Evolutionary conservation across 2,113 vertebrate species (phyloP).

Genomic region (Sylvietta virens): DNA sequence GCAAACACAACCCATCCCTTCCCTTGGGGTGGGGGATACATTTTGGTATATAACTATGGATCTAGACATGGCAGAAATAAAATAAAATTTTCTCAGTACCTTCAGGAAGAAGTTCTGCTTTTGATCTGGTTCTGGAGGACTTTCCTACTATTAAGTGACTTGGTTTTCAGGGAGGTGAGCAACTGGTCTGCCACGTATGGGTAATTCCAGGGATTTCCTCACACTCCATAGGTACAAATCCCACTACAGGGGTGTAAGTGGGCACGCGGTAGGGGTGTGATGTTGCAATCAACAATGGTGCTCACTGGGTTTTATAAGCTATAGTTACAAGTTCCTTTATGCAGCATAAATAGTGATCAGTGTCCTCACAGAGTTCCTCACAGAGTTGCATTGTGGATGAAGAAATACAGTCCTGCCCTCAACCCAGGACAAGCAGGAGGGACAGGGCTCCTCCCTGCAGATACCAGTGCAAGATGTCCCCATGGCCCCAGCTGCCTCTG

Average conservation of each 20-base stretch:
- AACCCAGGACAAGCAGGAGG: background rate
- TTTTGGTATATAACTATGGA: background rate
- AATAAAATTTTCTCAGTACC: background rate
- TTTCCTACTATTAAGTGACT: background rate
- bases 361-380: background rate
- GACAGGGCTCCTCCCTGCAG: background rate
- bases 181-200: rapidly evolving
- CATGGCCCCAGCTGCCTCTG: rapidly evolving
- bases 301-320: background rate
- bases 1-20: background rate
- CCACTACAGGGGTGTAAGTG: background rate
- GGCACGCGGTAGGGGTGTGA: rapidly evolving
- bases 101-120: background rate
- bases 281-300: background rate
- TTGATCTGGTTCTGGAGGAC: background rate
- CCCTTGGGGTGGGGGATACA: background rate
- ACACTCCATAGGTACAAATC: background rate
- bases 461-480: rapidly evolving
- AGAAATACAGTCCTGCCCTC: background rate
- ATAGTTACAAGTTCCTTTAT: background rate
- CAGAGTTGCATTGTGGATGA: rapidly evolving
- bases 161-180: background rate
- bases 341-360: background rate
- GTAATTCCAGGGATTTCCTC: background rate
- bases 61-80: background rate